A percentile compares a stretch with the other conserved stretches of the same genome.
phyloP scores from a whole-genome alignment of 64 coral and sea anemone species.

The Pocillopora damicornis region DNA sequence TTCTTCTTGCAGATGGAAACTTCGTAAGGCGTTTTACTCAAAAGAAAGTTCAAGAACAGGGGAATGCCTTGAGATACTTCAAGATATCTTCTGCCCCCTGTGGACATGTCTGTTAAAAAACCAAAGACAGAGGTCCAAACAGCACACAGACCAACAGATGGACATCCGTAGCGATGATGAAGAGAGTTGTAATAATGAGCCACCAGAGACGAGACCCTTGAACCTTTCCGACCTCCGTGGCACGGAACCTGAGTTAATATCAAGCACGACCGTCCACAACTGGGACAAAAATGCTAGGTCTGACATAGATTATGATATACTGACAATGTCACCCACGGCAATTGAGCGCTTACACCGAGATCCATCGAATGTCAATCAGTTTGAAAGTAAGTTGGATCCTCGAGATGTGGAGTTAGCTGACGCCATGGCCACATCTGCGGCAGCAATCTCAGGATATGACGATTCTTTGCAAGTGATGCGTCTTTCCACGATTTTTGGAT shows the following conservation, averaged over 20 bases:
- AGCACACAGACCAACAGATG: not conserved
- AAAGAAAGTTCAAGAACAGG: not conserved
- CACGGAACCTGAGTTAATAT: constrained; percentile 62
- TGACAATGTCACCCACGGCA: constrained; percentile 43
- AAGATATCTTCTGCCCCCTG: not conserved
- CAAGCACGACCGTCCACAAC: constrained; percentile 44
- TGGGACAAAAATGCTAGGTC: constrained; percentile 5
- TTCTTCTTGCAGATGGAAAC: not conserved
- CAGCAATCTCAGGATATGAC: constrained; percentile 40
- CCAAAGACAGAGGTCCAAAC: not conserved
- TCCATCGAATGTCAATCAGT: not conserved
- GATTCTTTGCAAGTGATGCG: constrained; percentile 21
- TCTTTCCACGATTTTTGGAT: constrained; percentile 57
- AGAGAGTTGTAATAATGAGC: not conserved
- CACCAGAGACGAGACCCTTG: constrained; percentile 16
- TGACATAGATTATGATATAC: constrained; percentile 28
- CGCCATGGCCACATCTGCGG: constrained; percentile 82
- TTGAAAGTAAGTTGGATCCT: constrained; percentile 26
- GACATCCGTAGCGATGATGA: too few relatives aligned
- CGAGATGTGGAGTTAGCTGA: constrained; percentile 57
- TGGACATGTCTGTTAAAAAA: constrained; percentile 3
- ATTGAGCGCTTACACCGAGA: constrained; percentile 47
- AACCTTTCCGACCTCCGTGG: constrained; percentile 48
- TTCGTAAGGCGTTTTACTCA: constrained; percentile 3
- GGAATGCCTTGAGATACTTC: not conserved